A percentile compares a stretch with the other conserved stretches of the same genome.
Evolutionary conservation across 2,888 invertebrate genomes (phyloP).

Genomic region (Heliconius charithonia): DNA sequence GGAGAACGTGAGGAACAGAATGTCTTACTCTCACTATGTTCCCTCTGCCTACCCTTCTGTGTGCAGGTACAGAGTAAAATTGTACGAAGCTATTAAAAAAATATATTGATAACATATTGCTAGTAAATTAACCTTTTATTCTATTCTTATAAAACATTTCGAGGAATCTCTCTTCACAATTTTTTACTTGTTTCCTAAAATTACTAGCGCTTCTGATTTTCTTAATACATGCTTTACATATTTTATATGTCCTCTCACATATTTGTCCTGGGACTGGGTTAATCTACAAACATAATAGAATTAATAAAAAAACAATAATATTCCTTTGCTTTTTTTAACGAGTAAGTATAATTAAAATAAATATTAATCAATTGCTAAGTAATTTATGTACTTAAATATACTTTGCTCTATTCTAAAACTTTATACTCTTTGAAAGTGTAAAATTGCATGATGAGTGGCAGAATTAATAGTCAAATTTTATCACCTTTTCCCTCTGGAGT

Average conservation of each 20-base stretch:
- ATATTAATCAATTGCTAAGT: not conserved
- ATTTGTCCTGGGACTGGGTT: slow-evolving; percentile 56
- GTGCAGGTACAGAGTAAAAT: not conserved
- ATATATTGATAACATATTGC: not conserved
- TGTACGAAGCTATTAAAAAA: not conserved
- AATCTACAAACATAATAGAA: slow-evolving; percentile 51
- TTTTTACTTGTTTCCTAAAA: slow-evolving; percentile 64
- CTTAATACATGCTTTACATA: slow-evolving; percentile 62
- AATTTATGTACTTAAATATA: not conserved
- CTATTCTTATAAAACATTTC: slow-evolving; percentile 56
- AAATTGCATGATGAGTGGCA: too few relatives aligned
- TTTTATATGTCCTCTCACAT: slow-evolving; percentile 58
- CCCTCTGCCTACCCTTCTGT: not conserved
- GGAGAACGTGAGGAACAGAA: not conserved
- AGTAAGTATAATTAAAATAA: not conserved
- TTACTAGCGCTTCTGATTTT: slow-evolving; percentile 59
- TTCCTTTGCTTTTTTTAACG: not conserved
- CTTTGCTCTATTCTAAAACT: too few relatives aligned
- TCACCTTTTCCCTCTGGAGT: too few relatives aligned
- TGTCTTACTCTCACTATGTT: not conserved
- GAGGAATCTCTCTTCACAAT: slow-evolving; percentile 63
- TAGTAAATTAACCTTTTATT: slow-evolving; percentile 54
- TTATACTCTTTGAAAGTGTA: too few relatives aligned
- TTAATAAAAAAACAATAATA: not conserved
- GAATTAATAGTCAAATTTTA: too few relatives aligned